Evolutionary conservation across 2,888 invertebrate species (phyloP).

Genomic region (Acanthosepion pharaonis): DNA sequence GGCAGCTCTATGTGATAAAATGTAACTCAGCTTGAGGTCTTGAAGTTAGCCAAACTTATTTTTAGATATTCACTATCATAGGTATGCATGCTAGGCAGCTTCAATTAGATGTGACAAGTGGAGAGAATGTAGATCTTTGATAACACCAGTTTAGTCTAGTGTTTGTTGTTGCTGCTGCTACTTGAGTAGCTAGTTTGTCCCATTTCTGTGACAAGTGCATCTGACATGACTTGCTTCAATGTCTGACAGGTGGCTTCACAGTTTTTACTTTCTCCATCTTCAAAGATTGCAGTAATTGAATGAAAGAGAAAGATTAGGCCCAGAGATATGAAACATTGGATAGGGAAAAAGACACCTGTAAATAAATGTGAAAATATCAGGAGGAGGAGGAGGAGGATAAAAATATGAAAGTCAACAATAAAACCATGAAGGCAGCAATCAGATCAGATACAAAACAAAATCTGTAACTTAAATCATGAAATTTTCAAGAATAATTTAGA

Average conservation of each 20-base stretch:
- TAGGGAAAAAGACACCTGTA: no score
- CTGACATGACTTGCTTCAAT: neutral
- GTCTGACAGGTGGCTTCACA: neutral
- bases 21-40: neutral
- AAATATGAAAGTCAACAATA: neutral
- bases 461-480: neutral
- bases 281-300: neutral
- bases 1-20: neutral
- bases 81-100: neutral
- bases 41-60: no score
- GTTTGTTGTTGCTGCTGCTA: neutral
- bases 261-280: neutral
- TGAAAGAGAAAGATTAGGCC: neutral
- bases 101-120: constrained; percentile 24
- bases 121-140: neutral
- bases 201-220: neutral
- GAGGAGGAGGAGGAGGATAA: neutral
- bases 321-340: neutral
- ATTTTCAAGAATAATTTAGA: neutral
- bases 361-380: neutral
- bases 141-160: neutral
- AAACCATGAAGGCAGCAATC: no score
- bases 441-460: neutral
- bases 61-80: no score
- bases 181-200: neutral